Evolutionary conservation across 2,888 invertebrate species (phyloP).

Genomic region (Lasioglossum oenotherae): DNA sequence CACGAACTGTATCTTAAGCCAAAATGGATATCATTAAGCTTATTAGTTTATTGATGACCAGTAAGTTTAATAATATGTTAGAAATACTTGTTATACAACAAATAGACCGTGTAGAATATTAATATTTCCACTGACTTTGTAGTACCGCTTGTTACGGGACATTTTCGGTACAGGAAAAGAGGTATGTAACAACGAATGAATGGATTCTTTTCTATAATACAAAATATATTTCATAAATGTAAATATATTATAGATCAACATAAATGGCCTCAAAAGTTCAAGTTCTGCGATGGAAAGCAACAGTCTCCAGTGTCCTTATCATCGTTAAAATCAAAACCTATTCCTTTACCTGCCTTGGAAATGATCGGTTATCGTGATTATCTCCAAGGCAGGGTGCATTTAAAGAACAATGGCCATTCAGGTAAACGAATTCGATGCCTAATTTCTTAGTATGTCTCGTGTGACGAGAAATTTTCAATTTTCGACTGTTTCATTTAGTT

Average conservation of each 20-base stretch:
- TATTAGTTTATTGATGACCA: slow-evolving; percentile 15
- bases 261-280: slow-evolving; percentile 87
- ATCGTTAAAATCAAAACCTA: slow-evolving; percentile 87
- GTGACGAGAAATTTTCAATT: background rate
- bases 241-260: slow-evolving; percentile 85
- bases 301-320: slow-evolving; percentile 90
- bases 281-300: slow-evolving; percentile 87
- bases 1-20: slow-evolving; percentile 4
- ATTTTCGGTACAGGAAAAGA: slow-evolving; percentile 74
- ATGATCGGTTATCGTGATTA: slow-evolving; percentile 90
- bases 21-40: slow-evolving; percentile 25
- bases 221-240: background rate
- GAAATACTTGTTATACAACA: background rate
- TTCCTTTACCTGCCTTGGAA: slow-evolving; percentile 90
- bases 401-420: slow-evolving; percentile 90
- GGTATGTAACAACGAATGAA: slow-evolving; percentile 57
- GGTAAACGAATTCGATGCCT: slow-evolving; percentile 83
- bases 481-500: slow-evolving; percentile 62
- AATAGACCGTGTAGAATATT: background rate
- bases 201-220: background rate
- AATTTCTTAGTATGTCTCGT: too few species aligned
- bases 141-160: slow-evolving; percentile 37
- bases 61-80: slow-evolving; percentile 37
- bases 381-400: slow-evolving; percentile 87
- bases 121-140: slow-evolving; percentile 19